A percentile compares a stretch with the other conserved stretches of the same genome.
Evolutionary conservation across 2,113 vertebrate species (phyloP).

Genomic region (Mixornis gularis): DNA sequence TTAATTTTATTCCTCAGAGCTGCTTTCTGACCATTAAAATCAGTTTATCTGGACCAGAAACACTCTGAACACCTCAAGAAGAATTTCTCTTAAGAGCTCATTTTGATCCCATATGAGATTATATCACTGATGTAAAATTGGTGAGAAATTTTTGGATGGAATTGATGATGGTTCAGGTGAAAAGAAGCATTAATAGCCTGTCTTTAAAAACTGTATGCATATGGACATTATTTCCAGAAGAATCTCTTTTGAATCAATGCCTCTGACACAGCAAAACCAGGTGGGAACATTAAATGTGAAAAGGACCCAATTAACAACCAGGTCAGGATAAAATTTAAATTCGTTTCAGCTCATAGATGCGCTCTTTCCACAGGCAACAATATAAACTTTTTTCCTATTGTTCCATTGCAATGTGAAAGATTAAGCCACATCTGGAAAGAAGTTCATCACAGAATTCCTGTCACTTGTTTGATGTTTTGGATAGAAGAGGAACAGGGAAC

Average conservation of each 20-base stretch:
- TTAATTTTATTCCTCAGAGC: background rate
- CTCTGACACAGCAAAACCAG: background rate
- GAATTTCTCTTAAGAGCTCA: background rate
- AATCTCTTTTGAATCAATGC: background rate
- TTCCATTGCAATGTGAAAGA: background rate
- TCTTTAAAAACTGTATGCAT: background rate
- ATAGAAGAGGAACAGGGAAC: slow-evolving; percentile 66
- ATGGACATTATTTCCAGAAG: background rate
- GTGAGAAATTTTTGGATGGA: background rate
- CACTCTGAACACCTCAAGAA: background rate
- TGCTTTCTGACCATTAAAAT: background rate
- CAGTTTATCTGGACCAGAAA: background rate
- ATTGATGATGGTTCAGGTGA: background rate
- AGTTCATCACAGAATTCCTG: slow-evolving; percentile 53
- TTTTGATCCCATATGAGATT: background rate
- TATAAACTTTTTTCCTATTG: background rate
- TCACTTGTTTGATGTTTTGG: slow-evolving; percentile 70
- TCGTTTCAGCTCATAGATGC: background rate
- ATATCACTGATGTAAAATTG: background rate
- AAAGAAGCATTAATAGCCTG: background rate
- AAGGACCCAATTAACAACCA: background rate
- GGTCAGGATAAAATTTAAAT: background rate
- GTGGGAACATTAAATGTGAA: background rate
- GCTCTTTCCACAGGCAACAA: background rate
- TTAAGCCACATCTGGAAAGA: slow-evolving; percentile 69